Base-by-base conservation (phyloP, 2,888 invertebrate species). In the Caenorhabditis drosophilae region DNA sequence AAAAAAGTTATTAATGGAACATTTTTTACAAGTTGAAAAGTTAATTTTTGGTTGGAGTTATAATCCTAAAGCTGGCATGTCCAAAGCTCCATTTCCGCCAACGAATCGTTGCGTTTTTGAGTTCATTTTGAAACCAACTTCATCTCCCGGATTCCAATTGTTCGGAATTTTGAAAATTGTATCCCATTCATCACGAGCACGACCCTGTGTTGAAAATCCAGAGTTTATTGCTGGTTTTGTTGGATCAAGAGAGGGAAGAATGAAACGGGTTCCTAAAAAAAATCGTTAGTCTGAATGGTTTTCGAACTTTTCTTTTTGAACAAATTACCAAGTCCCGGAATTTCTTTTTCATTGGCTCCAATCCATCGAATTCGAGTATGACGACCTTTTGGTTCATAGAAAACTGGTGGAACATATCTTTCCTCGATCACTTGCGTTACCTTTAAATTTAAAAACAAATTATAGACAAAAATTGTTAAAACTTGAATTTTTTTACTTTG, bases 91-190 rank as follows among this genome's bases (percentile, higher is more conserved):
- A 41, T 76, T 75, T 34, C 77, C 79, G n/a, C 78, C 79, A 31
- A 78, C 66, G 36, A 79, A 74, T 47, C 76, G 45, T 47, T 70
- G 66, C 22, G 67, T 72, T 41, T 70, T 70, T 26, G 72, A 69
- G 50, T 72, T 72, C 60, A 74, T 68, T 27, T 67, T 63, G 55
- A 76, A 76, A 16, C 76, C 73, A 36, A 77, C 70, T 45, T 75
- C 70, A 49, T 79, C 79, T 15, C 79, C 79, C 2, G 76, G 64
- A 45, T 72, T 67, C 79, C 79, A 79, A 31, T 60, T 53, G 48
- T 79, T 79, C 15, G 79, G 79, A 22, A 79, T 69, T 56, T 79
- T 79, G 67, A 76, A 78, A 44, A 72, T 78, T 26, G 74, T 72
- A 52, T 79, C 79, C 72, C 75, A 78, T 40, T 79, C 79, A 38